A percentile compares a stretch with the other conserved stretches of the same genome.
Conservation (phyloP, 2,888 invertebrate genomes). For the Catocala fraxini region DNA sequence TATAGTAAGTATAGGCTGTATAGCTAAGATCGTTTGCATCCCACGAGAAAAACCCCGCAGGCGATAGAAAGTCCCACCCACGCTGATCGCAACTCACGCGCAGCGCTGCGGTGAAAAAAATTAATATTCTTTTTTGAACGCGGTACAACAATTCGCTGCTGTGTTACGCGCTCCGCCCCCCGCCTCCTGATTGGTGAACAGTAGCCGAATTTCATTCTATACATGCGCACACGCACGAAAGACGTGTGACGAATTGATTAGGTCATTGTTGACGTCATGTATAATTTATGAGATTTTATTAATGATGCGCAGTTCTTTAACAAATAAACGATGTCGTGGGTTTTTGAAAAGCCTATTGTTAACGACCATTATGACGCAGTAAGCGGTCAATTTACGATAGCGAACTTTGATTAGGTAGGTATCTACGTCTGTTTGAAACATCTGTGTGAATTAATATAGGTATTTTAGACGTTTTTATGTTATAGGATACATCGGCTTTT, state of each 20-base stretch:
- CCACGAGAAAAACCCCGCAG: conserved; percentile 78
- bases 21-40: conserved; percentile 60
- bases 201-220: conserved; percentile 72
- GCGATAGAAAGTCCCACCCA: conserved; percentile 86
- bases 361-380: neutral
- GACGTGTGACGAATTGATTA: conserved; percentile 56
- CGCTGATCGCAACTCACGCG: conserved; percentile 63
- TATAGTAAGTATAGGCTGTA: conserved; percentile 50
- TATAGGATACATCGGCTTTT: too few relatives aligned
- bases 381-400: neutral
- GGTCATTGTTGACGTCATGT: conserved; percentile 29
- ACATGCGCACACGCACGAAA: conserved; percentile 51
- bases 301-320: conserved; percentile 3
- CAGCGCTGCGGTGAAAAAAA: conserved; percentile 54
- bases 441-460: neutral
- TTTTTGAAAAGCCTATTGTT: conserved; percentile 1
- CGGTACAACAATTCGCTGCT: conserved; percentile 71
- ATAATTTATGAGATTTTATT: conserved; percentile 1
- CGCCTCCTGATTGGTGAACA: conserved; percentile 77
- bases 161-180: conserved; percentile 82
- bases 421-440: neutral
- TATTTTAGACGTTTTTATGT: neutral
- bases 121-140: conserved; percentile 71
- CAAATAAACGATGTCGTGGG: neutral
- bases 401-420: neutral